Evolutionary conservation across 2,888 invertebrate species (phyloP).

Genomic region (Oscheius sp.): DNA sequence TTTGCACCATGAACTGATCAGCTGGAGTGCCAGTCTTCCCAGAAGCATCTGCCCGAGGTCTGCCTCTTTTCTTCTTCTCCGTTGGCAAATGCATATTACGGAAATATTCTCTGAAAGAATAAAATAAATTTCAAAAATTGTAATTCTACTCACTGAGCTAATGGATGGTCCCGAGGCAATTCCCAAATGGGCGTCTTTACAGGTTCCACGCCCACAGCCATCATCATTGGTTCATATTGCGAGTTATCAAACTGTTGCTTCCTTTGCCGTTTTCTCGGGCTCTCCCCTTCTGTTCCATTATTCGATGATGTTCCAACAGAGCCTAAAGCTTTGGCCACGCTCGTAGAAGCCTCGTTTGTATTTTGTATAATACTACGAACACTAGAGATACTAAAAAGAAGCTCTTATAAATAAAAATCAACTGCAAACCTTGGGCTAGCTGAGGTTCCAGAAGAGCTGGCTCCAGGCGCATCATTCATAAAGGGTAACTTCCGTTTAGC

Average conservation of each 20-base stretch:
- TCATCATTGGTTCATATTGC: slow-evolving; percentile 27
- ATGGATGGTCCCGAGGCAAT: slow-evolving; percentile 13
- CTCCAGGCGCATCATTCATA: not conserved
- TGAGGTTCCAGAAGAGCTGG: not conserved
- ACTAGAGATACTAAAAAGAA: slow-evolving; percentile 15
- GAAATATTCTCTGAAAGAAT: slow-evolving; percentile 18
- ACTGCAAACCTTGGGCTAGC: slow-evolving; percentile 12
- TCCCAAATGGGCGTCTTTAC: slow-evolving; percentile 32
- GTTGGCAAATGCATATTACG: slow-evolving; percentile 8
- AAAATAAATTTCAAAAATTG: not conserved
- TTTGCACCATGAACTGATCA: slow-evolving; percentile 29
- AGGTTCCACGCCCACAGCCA: slow-evolving; percentile 26
- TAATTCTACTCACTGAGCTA: slow-evolving; percentile 13
- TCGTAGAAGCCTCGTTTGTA: slow-evolving; percentile 17
- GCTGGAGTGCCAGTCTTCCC: not conserved
- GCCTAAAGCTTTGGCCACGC: slow-evolving; percentile 17
- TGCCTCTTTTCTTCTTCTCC: slow-evolving; percentile 33
- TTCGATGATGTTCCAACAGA: not conserved
- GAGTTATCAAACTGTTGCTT: slow-evolving; percentile 30
- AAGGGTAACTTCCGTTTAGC: slow-evolving; percentile 31
- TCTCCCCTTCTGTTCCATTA: slow-evolving; percentile 24
- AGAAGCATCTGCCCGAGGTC: slow-evolving; percentile 19
- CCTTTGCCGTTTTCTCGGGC: slow-evolving; percentile 20
- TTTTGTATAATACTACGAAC: slow-evolving; percentile 33
- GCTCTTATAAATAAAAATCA: not conserved